A percentile compares a stretch with the other conserved stretches of the same genome.
Evolutionary conservation across 2,888 invertebrate genomes (phyloP).

Genomic region (Encarsia formosa): DNA sequence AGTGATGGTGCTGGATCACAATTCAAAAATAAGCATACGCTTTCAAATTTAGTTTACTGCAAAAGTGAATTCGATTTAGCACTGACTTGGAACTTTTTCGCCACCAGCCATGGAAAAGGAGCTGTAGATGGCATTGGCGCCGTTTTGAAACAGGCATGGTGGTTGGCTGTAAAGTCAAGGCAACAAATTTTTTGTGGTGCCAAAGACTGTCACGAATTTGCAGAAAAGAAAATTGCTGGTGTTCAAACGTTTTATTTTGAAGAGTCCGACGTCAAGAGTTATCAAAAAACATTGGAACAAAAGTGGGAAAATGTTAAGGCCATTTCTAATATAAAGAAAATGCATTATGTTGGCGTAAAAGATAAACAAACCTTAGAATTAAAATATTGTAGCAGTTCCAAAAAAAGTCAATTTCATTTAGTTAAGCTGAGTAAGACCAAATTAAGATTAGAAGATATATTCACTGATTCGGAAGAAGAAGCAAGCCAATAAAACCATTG

Average conservation of each 20-base stretch:
- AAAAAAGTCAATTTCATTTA: not conserved
- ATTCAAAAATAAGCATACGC: not conserved
- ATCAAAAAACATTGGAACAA: not conserved
- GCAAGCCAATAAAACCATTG: no score
- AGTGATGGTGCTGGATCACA: not conserved
- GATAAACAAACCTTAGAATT: not conserved
- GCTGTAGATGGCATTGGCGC: not conserved
- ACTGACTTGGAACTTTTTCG: not conserved
- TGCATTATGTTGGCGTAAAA: not conserved
- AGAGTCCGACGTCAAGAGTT: not conserved
- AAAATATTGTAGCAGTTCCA: not conserved
- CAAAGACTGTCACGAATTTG: not conserved
- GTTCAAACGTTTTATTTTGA: not conserved
- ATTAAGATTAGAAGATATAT: not conserved
- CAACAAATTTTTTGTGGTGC: not conserved
- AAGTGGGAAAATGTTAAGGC: not conserved
- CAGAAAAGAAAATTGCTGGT: not conserved
- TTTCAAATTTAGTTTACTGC: not conserved
- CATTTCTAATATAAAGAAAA: not conserved
- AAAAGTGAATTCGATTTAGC: not conserved
- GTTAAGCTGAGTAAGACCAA: not conserved
- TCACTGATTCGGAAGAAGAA: not conserved
- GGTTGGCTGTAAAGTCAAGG: not conserved
- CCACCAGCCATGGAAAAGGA: not conserved
- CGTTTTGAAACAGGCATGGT: not conserved